Conservation (phyloP, 1,140 invertebrate genomes). For the Drosophila prosaltans region DNA sequence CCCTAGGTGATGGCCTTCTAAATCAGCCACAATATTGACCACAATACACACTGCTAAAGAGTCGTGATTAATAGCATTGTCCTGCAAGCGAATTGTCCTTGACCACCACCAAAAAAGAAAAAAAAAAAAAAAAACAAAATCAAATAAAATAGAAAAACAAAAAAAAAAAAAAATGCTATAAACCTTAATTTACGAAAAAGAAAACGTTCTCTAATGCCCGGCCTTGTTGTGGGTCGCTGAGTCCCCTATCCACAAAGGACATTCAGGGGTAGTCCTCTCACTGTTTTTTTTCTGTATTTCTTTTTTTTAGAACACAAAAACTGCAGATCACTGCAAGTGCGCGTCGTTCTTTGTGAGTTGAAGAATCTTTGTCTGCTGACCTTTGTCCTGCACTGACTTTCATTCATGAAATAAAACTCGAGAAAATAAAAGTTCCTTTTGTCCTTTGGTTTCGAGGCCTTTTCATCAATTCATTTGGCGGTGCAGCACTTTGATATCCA, state of each 20-base stretch:
- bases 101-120: conserved; percentile 57
- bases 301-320: conserved; percentile 38
- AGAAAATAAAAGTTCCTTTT: conserved; percentile 49
- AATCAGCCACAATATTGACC: conserved; percentile 74
- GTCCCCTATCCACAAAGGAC: conserved; percentile 33
- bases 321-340: conserved; percentile 78
- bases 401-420: conserved; percentile 62
- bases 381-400: conserved; percentile 71
- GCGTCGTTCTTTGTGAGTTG: conserved; percentile 42
- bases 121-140: neutral
- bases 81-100: conserved; percentile 26
- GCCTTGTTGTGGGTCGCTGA: conserved; percentile 3
- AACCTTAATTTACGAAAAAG: conserved; percentile 34
- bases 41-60: conserved; percentile 48
- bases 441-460: conserved; percentile 31
- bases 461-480: conserved; percentile 43
- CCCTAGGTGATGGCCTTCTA: conserved; percentile 31
- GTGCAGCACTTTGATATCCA: conserved; percentile 62
- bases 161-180: conserved; percentile 37
- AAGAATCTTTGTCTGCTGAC: conserved; percentile 39
- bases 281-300: neutral
- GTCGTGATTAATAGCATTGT: conserved; percentile 64
- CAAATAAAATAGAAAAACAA: conserved; percentile 51
- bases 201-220: conserved; percentile 30
- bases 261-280: neutral